Base-by-base conservation (phyloP, 2,113 vertebrate genomes). In the Myiozetetes cayanensis region DNA sequence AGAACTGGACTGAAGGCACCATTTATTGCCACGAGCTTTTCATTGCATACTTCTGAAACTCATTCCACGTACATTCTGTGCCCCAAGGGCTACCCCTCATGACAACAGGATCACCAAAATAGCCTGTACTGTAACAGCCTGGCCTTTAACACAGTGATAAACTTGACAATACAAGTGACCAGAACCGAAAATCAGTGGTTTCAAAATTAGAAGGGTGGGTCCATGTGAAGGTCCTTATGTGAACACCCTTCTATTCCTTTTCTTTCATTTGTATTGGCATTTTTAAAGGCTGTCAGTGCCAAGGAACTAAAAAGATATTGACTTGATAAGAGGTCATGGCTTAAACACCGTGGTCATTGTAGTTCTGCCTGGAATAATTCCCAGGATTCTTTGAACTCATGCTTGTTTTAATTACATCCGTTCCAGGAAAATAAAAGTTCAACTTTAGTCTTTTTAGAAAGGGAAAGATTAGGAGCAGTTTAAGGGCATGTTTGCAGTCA, bases 291-390 rank as follows among this genome's bases (percentile, higher is more conserved):
- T 61, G 17, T 23, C 61, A 65, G 22, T 86, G 95, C 89, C 94
- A 96, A 87, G 41, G 44, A 87, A 92, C 90, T 81, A 79, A 63
- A 92, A 68, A 95, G 89, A 87, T 92, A 89, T 35, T 95, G 86
- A 87, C 73, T 47, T 59, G 76, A 87, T 31, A 85, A 17, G 23
- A 94, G 83, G 67, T 91, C 91, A 97, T 1, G 3, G 37, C 47
- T 93, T 87, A 50, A 92, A 90, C 47, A 72, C 67, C 18, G 2
- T 76, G 49, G n/a, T 76, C 75, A 90, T 56, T 85, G 46, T 73
- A 75, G 49, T 49, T 62, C 67, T 91, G 50, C 41, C 41, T 90
- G 91, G 83, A 94, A 94, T 52, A 8, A 84, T 39, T 92, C 83
- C 86, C 52, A 90, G 65, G 14, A 20, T 90, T 81, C 68, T 93